phyloP scores from a whole-genome alignment of 2,797 vertebrate species.

The Hippopotamyrus pictus region DNA sequence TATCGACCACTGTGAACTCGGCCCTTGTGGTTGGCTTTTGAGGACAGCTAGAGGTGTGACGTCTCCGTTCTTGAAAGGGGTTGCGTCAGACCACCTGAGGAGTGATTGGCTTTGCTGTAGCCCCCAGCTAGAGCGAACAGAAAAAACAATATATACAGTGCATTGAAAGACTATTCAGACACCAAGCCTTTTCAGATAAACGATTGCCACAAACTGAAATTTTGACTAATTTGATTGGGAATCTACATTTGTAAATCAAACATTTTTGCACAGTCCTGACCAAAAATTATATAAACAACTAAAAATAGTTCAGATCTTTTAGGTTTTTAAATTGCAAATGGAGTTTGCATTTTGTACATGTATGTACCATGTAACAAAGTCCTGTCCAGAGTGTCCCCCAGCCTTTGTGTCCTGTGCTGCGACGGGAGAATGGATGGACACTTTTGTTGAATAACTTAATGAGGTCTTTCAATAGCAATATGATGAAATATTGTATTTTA shows the following conservation, averaged over 20 bases:
- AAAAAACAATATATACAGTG: neutral
- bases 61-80: slow-evolving; percentile 9
- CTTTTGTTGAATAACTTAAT: neutral
- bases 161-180: neutral
- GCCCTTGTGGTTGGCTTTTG: neutral
- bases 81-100: slow-evolving; percentile 21
- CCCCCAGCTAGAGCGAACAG: neutral
- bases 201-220: neutral
- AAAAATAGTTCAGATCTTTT: neutral
- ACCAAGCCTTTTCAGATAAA: neutral
- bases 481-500: neutral
- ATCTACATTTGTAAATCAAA: neutral
- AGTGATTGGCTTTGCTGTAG: neutral
- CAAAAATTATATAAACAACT: neutral
- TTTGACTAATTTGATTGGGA: neutral
- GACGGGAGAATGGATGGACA: neutral
- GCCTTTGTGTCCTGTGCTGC: neutral
- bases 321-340: neutral
- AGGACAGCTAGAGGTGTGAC: slow-evolving; percentile 22
- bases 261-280: neutral
- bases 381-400: neutral
- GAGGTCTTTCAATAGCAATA: neutral
- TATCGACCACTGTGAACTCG: neutral
- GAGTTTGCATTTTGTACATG: neutral
- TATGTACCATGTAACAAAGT: neutral